Percentiles rank a stretch among this genome's conserved stretches.
phyloP scores from a whole-genome alignment of 2,113 vertebrate species.

The Sialia sialis region DNA sequence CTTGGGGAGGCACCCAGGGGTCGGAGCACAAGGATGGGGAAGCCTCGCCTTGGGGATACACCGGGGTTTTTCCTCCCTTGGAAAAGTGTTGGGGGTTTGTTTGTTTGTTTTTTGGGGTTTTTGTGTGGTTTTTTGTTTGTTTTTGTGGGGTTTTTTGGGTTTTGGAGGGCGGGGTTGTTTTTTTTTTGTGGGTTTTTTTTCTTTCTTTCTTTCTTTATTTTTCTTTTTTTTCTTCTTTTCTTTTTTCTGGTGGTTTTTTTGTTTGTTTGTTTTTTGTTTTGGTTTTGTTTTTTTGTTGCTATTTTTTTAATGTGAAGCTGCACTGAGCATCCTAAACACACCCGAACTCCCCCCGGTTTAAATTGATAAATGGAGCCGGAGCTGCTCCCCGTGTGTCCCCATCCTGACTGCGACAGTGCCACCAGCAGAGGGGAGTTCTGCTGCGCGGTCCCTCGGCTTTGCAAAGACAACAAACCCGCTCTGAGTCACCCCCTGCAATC shows the following conservation, averaged over 20 bases:
- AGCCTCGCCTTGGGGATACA: fast-evolving
- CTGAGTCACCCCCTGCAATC: not conserved
- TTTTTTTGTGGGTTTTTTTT: too few species aligned
- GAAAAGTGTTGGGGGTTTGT: not conserved
- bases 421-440: not conserved
- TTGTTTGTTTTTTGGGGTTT: not conserved
- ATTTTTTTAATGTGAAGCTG: too few species aligned
- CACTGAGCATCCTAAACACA: fast-evolving
- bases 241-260: not conserved
- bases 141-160: too few species aligned
- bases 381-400: fast-evolving
- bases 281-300: too few species aligned
- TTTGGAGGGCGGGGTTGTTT: too few species aligned
- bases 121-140: too few species aligned
- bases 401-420: fast-evolving
- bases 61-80: not conserved
- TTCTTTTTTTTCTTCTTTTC: not conserved
- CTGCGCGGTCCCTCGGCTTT: fast-evolving
- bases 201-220: too few species aligned
- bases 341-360: fast-evolving
- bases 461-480: fast-evolving
- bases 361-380: fast-evolving
- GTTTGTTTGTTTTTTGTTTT: too few species aligned
- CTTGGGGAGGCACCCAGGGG: not conserved
- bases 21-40: too few species aligned